Percentiles rank a stretch among this genome's conserved stretches.
phyloP scores from a whole-genome alignment of 2,888 invertebrate genomes.

The Nudaria mundana region DNA sequence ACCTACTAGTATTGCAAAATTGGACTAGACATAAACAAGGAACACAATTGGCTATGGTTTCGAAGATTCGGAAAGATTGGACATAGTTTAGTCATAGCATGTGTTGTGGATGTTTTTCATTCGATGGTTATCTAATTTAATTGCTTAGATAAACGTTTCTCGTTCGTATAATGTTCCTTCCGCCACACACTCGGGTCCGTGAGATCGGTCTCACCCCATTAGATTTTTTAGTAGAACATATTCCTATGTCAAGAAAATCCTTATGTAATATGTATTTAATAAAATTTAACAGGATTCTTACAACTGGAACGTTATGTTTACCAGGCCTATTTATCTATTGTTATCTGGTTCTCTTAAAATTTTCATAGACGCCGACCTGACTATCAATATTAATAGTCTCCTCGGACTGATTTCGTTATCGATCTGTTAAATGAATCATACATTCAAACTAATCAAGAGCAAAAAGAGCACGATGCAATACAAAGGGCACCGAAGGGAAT shows the following conservation, averaged over 20 bases:
- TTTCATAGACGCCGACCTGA: not conserved
- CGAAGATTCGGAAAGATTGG: not conserved
- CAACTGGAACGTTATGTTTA: too few species aligned
- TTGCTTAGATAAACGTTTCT: too few species aligned
- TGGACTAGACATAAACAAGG: not conserved
- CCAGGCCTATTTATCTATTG: conserved; percentile 10
- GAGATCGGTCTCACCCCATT: too few species aligned
- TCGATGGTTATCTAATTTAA: too few species aligned
- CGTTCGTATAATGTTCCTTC: too few species aligned
- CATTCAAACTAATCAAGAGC: not conserved
- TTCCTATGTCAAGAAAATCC: too few species aligned
- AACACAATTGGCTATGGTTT: conserved; percentile 6
- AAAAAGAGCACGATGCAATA: not conserved
- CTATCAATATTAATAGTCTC: conserved; percentile 2
- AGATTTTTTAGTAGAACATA: too few species aligned
- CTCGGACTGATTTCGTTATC: conserved; percentile 1
- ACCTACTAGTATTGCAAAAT: conserved; percentile 8
- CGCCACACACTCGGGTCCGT: too few species aligned
- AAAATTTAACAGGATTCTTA: too few species aligned
- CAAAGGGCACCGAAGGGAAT: too few species aligned
- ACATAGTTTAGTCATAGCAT: not conserved
- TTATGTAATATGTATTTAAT: too few species aligned
- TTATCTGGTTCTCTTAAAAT: conserved; percentile 5
- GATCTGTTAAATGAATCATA: not conserved
- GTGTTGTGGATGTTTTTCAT: too few species aligned